A percentile compares a stretch with the other conserved stretches of the same genome.
Conservation (phyloP, 1,140 invertebrate species). For the Lordiphosa clarofinis region DNA sequence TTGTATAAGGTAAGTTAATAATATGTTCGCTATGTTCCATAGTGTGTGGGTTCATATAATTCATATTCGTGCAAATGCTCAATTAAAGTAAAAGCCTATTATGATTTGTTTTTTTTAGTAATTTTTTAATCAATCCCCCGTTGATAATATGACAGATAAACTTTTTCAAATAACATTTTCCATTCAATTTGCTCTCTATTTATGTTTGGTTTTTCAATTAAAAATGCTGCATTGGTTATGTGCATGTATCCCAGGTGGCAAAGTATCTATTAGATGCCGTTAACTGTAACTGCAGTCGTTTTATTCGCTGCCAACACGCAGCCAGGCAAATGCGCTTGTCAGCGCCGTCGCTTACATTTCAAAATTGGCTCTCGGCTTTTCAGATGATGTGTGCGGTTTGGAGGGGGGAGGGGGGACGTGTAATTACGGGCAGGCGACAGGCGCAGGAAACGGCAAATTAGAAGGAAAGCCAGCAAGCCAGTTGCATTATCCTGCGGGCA, state of each 20-base stretch:
- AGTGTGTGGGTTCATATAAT: too few species aligned
- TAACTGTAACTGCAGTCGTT: constrained; percentile 64
- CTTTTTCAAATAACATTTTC: background rate
- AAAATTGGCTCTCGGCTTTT: constrained; percentile 44
- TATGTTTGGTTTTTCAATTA: constrained; percentile 24
- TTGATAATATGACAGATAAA: background rate
- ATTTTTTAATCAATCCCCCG: background rate
- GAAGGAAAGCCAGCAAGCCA: constrained; percentile 32
- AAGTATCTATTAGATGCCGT: constrained; percentile 76
- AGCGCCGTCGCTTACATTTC: constrained; percentile 35
- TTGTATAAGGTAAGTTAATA: too few species aligned
- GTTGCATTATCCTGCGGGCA: constrained; percentile 63
- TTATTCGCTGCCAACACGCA: constrained; percentile 68
- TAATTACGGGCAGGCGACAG: constrained; percentile 56
- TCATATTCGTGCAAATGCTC: too few species aligned
- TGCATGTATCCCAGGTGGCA: constrained; percentile 47
- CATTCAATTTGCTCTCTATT: constrained; percentile 19
- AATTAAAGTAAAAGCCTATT: too few species aligned
- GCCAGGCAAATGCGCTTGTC: constrained; percentile 51
- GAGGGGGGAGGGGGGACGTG: constrained; percentile 1
- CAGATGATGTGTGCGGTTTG: constrained; percentile 14
- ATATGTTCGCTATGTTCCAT: too few species aligned
- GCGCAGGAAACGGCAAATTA: constrained; percentile 68
- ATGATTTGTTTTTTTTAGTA: too few species aligned
- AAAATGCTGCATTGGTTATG: constrained; percentile 52